Conservation (phyloP, 2,888 invertebrate species). For the Archips crataeganus region DNA sequence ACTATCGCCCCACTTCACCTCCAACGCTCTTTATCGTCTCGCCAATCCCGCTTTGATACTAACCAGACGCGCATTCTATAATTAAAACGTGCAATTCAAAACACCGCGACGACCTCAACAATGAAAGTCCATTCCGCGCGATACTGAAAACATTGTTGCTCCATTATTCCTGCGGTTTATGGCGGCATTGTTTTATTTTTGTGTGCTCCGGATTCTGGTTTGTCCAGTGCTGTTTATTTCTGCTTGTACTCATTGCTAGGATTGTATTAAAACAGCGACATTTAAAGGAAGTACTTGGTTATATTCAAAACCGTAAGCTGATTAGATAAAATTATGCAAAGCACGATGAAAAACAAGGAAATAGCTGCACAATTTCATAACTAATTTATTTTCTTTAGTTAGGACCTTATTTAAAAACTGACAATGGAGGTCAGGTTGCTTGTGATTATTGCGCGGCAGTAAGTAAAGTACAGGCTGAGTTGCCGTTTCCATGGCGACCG, state of each 20-base stretch:
- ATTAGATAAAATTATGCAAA: not conserved
- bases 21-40: conserved; percentile 41
- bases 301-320: not conserved
- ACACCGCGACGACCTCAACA: conserved; percentile 25
- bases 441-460: conserved; percentile 51
- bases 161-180: conserved; percentile 50
- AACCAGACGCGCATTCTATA: conserved; percentile 34
- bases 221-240: conserved; percentile 43
- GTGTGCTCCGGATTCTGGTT: conserved; percentile 46
- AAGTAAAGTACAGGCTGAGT: conserved; percentile 46
- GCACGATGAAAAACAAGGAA: conserved; percentile 6
- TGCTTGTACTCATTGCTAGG: not conserved
- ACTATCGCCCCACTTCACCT: conserved; percentile 32
- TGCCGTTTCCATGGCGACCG: conserved; percentile 59
- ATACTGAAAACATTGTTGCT: conserved; percentile 48
- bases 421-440: conserved; percentile 14
- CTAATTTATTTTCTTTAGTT: conserved; percentile 1
- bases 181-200: conserved; percentile 46
- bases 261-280: conserved; percentile 2
- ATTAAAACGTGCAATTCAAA: conserved; percentile 22
- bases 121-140: conserved; percentile 15
- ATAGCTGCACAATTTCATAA: not conserved
- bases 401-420: conserved; percentile 30
- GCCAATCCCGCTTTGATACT: not conserved
- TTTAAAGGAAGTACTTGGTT: not conserved